These are phyloP conservation scores for Hemitrygon akajei DNA, from an alignment of 2,797 vertebrate species.

Conservation along the genomic window DNA sequence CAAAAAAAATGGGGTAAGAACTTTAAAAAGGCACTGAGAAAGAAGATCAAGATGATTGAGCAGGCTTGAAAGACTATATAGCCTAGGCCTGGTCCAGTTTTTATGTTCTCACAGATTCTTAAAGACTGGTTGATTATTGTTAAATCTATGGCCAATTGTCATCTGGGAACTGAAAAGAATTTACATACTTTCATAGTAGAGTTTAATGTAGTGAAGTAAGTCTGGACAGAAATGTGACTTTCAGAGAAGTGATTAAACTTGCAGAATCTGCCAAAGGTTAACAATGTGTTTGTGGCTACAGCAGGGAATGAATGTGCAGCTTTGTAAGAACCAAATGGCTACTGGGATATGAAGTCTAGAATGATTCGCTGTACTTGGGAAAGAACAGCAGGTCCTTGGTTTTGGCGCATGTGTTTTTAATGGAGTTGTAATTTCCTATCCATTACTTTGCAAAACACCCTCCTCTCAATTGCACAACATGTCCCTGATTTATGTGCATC, in stretches of 20 bases:
- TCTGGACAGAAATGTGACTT: too few relatives aligned
- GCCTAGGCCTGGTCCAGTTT: too few relatives aligned
- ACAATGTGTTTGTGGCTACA: constrained; percentile 1
- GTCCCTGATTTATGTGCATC: constrained; percentile 15
- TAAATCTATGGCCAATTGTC: neutral
- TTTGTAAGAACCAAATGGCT: constrained; percentile 19
- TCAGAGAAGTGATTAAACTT: neutral
- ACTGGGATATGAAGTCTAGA: constrained; percentile 13
- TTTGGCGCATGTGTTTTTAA: constrained; percentile 34
- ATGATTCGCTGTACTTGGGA: constrained; percentile 14
- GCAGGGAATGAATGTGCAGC: constrained; percentile 18
- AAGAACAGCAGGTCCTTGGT: constrained; percentile 24
- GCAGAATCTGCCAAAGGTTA: constrained; percentile 1
- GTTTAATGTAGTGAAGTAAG: neutral
- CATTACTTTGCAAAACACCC: constrained; percentile 33
- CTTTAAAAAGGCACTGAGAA: too few relatives aligned
- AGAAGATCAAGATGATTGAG: too few relatives aligned
- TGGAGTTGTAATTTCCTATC: constrained; percentile 36
- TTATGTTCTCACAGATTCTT: neutral
- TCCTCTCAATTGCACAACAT: constrained; percentile 31
- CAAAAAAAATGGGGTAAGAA: too few relatives aligned
- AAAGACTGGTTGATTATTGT: neutral
- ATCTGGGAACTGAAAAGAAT: neutral
- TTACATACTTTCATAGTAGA: neutral
- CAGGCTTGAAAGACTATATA: too few relatives aligned